These are phyloP conservation scores for Trichogramma pretiosum DNA, from an alignment of 1,140 invertebrate genomes.

Conservation along the genomic window DNA sequence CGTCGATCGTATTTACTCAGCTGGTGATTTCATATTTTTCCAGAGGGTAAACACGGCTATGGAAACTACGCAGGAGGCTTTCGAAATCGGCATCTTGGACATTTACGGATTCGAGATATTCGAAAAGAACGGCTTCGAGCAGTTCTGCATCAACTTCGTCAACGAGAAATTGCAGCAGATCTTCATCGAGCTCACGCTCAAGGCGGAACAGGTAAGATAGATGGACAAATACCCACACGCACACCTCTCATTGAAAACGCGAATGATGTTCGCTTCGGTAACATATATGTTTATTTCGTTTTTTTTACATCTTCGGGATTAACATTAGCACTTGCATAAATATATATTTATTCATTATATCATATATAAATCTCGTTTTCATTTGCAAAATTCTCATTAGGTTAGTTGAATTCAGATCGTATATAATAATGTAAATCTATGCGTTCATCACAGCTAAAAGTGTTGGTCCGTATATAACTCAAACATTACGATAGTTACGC, in stretches of 20 bases:
- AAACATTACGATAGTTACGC: too few species aligned
- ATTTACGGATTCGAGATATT: constrained; percentile 73
- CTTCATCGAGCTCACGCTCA: constrained; percentile 68
- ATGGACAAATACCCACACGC: too few species aligned
- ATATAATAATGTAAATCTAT: constrained; percentile 17
- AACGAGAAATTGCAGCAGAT: constrained; percentile 76
- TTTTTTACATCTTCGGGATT: too few species aligned
- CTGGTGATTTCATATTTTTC: constrained; percentile 23
- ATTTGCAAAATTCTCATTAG: too few species aligned
- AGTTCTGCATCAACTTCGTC: constrained; percentile 94
- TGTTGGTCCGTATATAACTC: constrained; percentile 2
- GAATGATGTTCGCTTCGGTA: too few species aligned
- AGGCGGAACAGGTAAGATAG: constrained; percentile 56
- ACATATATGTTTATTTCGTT: too few species aligned
- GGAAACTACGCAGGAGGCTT: constrained; percentile 45
- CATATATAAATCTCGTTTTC: too few species aligned
- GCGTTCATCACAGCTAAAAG: constrained; percentile 23
- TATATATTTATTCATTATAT: too few species aligned
- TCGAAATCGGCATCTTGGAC: constrained; percentile 54
- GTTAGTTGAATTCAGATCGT: too few species aligned
- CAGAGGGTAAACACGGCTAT: constrained; percentile 58
- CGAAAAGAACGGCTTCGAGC: constrained; percentile 71
- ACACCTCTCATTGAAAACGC: too few species aligned
- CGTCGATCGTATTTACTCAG: too few species aligned
- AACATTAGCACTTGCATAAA: too few species aligned